Evolutionary conservation across 1,140 invertebrate genomes (phyloP), one percentile per base, ranked within the genome.

Genomic region (Drosophila subpulchrella): DNA sequence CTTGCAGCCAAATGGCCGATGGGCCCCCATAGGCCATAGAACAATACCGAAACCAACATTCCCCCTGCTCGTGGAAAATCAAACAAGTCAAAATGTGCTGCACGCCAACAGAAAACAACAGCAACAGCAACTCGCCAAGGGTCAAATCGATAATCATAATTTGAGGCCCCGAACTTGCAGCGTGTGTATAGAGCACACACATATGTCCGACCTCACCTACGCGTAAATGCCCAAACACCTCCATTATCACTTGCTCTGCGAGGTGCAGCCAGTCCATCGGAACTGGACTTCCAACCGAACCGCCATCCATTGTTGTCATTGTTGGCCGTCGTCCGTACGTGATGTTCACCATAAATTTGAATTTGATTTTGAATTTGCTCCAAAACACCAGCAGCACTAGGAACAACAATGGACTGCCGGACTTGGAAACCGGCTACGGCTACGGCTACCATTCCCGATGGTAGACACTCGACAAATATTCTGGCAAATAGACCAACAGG

Each of bases 61-160:
- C 11, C 59, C 42, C 20, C n/a, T 34, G 10, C 47, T 27, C 44
- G 34, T 30, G 68, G 80, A 75, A 84, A 89, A 78, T 89, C 84
- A 89, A 85, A 85, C 81, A 85, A 85, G 76, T 85, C 81, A 83
- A 85, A 53, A 77, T 20, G 68, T 20, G 65, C 53, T 32, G 47
- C 56, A 13, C 59, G 41, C 58, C 58, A 30, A 44, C 34, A 44
- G 41, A 15, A 3, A 6, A n/a, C n/a, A 42, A 7, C 24, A 47
- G 10, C 8, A 44, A 3, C 24, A 47, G 4, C 47, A 15, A 15
- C 58, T 42, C 51, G 27, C 71, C 67, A 78, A 80, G 84, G 84
- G 81, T 88, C 84, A 89, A 89, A 89, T 89, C 85, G 77, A 89
- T 90, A 90, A 85, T 88, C 84, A 89, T 89, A 85, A 81, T 75